Conservation (phyloP, 2,888 invertebrate genomes). For the Polymixis flavicincta region DNA sequence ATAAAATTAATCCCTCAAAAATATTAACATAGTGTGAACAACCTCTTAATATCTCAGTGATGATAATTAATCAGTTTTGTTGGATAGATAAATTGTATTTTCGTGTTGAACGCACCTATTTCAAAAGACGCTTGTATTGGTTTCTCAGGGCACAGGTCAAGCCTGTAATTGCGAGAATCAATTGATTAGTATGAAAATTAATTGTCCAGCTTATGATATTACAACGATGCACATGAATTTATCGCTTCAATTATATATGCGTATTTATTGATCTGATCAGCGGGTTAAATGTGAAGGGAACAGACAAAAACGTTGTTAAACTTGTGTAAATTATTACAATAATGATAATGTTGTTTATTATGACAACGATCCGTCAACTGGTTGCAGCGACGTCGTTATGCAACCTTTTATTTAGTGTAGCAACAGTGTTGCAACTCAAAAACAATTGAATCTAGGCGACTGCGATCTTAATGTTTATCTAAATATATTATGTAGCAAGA, state of each 20-base stretch:
- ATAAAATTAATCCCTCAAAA: conserved; percentile 49
- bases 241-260: conserved; percentile 72
- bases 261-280: conserved; percentile 57
- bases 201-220: conserved; percentile 69
- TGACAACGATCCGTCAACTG: conserved; percentile 48
- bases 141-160: conserved; percentile 77
- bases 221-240: conserved; percentile 69
- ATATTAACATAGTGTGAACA: conserved; percentile 55
- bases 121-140: conserved; percentile 65
- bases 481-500: conserved; percentile 53
- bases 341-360: conserved; percentile 49
- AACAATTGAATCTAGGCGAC: conserved; percentile 56
- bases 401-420: conserved; percentile 37
- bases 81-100: conserved; percentile 61
- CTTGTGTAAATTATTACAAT: conserved; percentile 43
- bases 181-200: conserved; percentile 83
- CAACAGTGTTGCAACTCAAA: conserved; percentile 52
- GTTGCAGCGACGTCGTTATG: conserved; percentile 42
- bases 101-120: conserved; percentile 58
- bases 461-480: conserved; percentile 53
- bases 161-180: conserved; percentile 79
- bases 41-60: conserved; percentile 51
- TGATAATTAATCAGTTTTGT: conserved; percentile 58
- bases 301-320: conserved; percentile 57
- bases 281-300: conserved; percentile 69